phyloP scores from a whole-genome alignment of 1,140 invertebrate genomes.

The Temnothorax curvispinosus region DNA sequence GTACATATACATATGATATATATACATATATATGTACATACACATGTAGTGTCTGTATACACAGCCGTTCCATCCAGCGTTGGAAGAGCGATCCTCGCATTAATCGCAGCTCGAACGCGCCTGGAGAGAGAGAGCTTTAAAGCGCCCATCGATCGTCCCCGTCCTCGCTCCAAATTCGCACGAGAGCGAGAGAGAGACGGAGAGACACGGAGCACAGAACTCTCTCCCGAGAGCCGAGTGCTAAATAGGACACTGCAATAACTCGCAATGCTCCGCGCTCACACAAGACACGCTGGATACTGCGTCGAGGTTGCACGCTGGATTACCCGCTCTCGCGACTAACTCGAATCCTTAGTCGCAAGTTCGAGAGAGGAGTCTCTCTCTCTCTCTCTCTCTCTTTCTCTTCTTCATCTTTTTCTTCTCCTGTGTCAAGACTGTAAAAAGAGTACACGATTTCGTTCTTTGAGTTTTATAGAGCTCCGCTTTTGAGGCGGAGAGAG shows the following conservation, averaged over 20 bases:
- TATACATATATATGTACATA: background rate
- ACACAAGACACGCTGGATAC: slow-evolving; percentile 21
- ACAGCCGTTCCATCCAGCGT: slow-evolving; percentile 70
- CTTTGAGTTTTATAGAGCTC: background rate
- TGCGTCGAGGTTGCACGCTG: background rate
- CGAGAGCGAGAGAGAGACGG: background rate
- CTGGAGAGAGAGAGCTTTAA: slow-evolving; percentile 42
- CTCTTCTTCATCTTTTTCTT: background rate
- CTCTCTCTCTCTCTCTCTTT: background rate
- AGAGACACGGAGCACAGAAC: background rate
- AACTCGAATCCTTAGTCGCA: background rate
- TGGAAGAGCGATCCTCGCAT: slow-evolving; percentile 55
- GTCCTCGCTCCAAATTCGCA: slow-evolving; percentile 56
- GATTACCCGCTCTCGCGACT: slow-evolving; percentile 6
- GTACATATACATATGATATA: background rate
- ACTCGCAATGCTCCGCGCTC: background rate
- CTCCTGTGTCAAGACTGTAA: background rate
- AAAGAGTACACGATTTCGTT: background rate
- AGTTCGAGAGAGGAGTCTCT: background rate
- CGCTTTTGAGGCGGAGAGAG: background rate
- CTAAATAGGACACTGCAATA: slow-evolving; percentile 34
- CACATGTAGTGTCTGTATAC: slow-evolving; percentile 41
- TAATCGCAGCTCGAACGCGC: slow-evolving; percentile 48
- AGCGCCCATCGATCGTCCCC: slow-evolving; percentile 48
- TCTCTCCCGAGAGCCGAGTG: slow-evolving; percentile 26